phyloP scores from a whole-genome alignment of 1,140 invertebrate species.

The Centruroides sculpturatus region DNA sequence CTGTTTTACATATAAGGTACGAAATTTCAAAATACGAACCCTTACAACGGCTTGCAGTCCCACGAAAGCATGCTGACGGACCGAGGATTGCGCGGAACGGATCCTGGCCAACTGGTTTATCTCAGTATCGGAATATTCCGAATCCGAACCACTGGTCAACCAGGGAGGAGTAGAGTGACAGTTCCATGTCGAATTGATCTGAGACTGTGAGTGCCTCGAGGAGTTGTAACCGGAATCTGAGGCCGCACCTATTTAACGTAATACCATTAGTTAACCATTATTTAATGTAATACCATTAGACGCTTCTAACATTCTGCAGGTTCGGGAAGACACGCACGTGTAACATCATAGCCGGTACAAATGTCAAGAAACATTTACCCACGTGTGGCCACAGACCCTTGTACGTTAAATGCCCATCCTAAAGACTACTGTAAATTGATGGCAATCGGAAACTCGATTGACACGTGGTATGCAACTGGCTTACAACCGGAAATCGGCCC shows the following conservation, averaged over 20 bases:
- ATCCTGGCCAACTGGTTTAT: neutral
- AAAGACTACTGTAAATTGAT: no score
- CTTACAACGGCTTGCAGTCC: constrained; percentile 4
- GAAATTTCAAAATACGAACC: neutral
- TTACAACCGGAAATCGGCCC: no score
- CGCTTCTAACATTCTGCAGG: no score
- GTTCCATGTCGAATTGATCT: neutral
- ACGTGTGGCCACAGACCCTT: no score
- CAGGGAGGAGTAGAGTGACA: neutral
- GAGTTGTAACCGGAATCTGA: neutral
- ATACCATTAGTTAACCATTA: neutral
- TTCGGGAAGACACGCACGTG: no score
- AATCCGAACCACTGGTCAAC: constrained; percentile 8
- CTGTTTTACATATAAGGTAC: no score
- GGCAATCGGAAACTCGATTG: no score
- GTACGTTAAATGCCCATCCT: no score
- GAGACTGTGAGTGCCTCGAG: neutral
- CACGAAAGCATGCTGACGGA: constrained; percentile 7
- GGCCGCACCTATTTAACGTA: neutral
- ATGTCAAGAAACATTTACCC: no score
- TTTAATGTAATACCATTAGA: neutral
- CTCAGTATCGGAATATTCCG: constrained; percentile 7
- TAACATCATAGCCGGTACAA: no score
- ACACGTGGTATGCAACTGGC: no score
- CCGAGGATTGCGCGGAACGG: neutral